These are phyloP conservation scores for Cariama cristata DNA, from an alignment of 2,113 vertebrate species.

Conservation along the genomic window DNA sequence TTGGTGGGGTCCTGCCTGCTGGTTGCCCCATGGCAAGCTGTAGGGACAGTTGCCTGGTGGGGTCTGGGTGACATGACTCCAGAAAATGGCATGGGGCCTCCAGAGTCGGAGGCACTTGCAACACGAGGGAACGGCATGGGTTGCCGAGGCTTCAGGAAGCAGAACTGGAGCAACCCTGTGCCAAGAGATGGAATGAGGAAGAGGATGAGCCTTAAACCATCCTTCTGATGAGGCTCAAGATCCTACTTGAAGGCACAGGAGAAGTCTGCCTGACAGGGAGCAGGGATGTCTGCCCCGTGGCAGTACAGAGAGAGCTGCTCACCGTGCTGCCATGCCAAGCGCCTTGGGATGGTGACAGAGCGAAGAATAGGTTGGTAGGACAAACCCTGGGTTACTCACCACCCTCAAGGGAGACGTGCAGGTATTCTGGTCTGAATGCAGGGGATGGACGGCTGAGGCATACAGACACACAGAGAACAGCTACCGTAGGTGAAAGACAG, in stretches of 20 bases:
- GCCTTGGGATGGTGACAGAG: not conserved
- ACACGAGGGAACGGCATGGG: rapidly evolving
- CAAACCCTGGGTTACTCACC: not conserved
- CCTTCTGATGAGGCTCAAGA: not conserved
- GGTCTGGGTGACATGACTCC: not conserved
- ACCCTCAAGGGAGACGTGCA: not conserved
- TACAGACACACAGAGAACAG: not conserved
- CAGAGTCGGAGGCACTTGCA: not conserved
- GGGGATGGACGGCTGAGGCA: not conserved
- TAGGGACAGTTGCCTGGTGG: not conserved
- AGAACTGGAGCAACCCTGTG: not conserved
- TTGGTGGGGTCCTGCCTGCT: not conserved
- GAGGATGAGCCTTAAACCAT: not conserved
- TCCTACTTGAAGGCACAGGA: not conserved
- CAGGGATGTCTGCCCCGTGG: not conserved
- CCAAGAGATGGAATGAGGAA: not conserved
- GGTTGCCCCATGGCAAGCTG: not conserved
- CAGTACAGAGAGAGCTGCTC: not conserved
- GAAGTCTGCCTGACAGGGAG: not conserved
- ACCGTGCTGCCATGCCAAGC: rapidly evolving
- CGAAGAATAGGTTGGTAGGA: not conserved
- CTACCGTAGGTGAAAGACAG: not conserved
- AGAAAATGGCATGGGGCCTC: not conserved
- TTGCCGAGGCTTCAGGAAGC: not conserved
- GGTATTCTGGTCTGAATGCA: not conserved